These are phyloP conservation scores for Monopis laevigella DNA, from an alignment of 2,888 invertebrate genomes.

Conservation along the genomic window DNA sequence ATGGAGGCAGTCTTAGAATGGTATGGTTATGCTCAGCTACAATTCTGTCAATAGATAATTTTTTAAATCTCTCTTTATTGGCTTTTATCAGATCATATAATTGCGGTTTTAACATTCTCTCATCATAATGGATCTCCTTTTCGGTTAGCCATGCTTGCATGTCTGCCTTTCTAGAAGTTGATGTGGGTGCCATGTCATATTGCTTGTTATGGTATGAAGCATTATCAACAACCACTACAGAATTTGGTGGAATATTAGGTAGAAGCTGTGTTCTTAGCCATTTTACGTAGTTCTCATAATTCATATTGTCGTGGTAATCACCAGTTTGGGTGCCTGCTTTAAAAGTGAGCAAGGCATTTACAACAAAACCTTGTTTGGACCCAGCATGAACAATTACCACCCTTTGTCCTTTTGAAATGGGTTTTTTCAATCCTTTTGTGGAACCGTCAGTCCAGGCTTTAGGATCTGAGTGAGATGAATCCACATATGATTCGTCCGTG, in stretches of 20 bases:
- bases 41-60: constrained; percentile 19
- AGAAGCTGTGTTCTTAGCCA: constrained; percentile 24
- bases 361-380: constrained; percentile 16
- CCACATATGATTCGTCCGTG: constrained; percentile 15
- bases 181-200: constrained; percentile 19
- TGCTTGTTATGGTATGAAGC: constrained; percentile 25
- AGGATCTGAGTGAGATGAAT: constrained; percentile 3
- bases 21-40: constrained; percentile 16
- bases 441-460: constrained; percentile 8
- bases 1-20: constrained; percentile 22
- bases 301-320: constrained; percentile 29
- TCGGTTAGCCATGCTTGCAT: constrained; percentile 23
- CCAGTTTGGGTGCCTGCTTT: constrained; percentile 22
- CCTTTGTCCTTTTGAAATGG: constrained; percentile 22
- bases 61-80: constrained; percentile 19
- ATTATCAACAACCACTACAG: constrained; percentile 23
- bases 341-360: constrained; percentile 19
- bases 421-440: constrained; percentile 17
- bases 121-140: constrained; percentile 19
- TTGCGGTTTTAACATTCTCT: constrained; percentile 19
- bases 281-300: constrained; percentile 23
- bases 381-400: constrained; percentile 19
- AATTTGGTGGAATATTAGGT: constrained; percentile 23
- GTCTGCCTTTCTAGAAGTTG: constrained; percentile 20
- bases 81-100: constrained; percentile 20